Conservation (phyloP, 2,888 invertebrate genomes). For the Hyposoter dolosus region DNA sequence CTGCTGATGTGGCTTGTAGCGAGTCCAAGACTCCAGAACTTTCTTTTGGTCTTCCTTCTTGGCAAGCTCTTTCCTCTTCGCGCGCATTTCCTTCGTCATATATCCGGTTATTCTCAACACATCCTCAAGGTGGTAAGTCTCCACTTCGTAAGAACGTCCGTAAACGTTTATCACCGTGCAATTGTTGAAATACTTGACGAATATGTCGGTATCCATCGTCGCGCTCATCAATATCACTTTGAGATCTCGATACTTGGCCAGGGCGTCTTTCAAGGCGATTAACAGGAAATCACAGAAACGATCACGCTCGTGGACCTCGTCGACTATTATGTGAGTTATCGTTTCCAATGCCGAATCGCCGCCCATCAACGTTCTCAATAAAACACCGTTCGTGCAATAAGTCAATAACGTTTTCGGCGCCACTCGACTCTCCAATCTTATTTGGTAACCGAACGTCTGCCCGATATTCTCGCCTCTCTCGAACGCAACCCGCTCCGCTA, state of each 20-base stretch:
- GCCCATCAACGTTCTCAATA: slow-evolving; percentile 94
- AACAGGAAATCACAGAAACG: slow-evolving; percentile 96
- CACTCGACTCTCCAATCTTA: slow-evolving; percentile 94
- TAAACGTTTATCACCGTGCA: slow-evolving; percentile 92
- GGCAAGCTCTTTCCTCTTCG: slow-evolving; percentile 79
- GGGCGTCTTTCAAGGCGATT: slow-evolving; percentile 92
- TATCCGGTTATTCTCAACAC: slow-evolving; percentile 88
- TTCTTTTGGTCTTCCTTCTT: slow-evolving; percentile 82
- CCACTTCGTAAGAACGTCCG: slow-evolving; percentile 91
- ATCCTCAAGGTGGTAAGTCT: slow-evolving; percentile 92
- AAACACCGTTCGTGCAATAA: slow-evolving; percentile 96
- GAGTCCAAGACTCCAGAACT: slow-evolving; percentile 84
- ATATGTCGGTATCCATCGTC: slow-evolving; percentile 93
- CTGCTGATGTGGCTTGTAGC: slow-evolving; percentile 74
- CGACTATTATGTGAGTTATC: slow-evolving; percentile 95
- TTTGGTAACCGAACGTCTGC: slow-evolving; percentile 94
- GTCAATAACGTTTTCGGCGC: slow-evolving; percentile 93
- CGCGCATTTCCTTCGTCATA: slow-evolving; percentile 85
- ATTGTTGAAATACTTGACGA: slow-evolving; percentile 93
- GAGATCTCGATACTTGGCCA: slow-evolving; percentile 90
- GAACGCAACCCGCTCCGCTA: slow-evolving; percentile 93
- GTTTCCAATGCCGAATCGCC: slow-evolving; percentile 90
- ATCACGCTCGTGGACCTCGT: slow-evolving; percentile 98
- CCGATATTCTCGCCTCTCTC: slow-evolving; percentile 90
- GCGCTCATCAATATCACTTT: slow-evolving; percentile 98